phyloP scores from a whole-genome alignment of 2,113 vertebrate genomes.

The Ceyx cyanopectus region DNA sequence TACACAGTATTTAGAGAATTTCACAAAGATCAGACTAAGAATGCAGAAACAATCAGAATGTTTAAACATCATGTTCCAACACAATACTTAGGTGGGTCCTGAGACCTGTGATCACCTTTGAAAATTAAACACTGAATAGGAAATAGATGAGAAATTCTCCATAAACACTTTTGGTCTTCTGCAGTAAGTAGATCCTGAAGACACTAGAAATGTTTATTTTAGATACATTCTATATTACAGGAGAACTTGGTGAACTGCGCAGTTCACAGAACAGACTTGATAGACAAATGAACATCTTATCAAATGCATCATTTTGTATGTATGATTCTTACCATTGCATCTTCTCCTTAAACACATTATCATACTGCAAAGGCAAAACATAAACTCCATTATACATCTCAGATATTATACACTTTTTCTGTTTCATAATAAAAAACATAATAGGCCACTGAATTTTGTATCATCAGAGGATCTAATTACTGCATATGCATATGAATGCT shows the following conservation, averaged over 20 bases:
- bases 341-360: background rate
- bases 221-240: background rate
- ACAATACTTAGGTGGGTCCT: background rate
- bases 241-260: background rate
- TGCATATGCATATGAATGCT: background rate
- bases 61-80: background rate
- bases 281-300: background rate
- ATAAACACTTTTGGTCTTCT: background rate
- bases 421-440: background rate
- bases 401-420: background rate
- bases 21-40: background rate
- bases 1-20: background rate
- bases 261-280: background rate
- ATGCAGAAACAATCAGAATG: background rate
- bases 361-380: slow-evolving; percentile 46
- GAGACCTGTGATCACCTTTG: background rate
- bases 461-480: background rate
- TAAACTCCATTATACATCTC: background rate
- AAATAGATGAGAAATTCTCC: background rate
- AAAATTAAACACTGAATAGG: background rate
- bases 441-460: background rate
- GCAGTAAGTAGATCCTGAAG: background rate
- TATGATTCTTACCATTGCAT: slow-evolving; percentile 39
- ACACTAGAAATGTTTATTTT: background rate
- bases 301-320: background rate